phyloP scores from a whole-genome alignment of 2,113 vertebrate genomes.

The Rhinoptilus africanus region DNA sequence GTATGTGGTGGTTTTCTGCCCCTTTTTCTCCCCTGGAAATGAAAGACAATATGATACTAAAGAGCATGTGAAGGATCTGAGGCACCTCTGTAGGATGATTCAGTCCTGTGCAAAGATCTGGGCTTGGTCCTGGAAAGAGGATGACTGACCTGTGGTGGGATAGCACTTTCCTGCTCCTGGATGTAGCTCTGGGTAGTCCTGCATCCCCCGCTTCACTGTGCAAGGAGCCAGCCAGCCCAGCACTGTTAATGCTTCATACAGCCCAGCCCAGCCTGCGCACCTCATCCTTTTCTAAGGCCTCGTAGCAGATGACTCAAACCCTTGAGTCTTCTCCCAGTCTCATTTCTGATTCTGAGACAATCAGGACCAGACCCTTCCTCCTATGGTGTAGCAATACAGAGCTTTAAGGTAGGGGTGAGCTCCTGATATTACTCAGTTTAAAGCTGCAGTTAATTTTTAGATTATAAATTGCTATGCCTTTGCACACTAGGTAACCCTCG shows the following conservation, averaged over 20 bases:
- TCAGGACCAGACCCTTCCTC: not conserved
- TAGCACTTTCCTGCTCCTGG: not conserved
- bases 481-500: not conserved
- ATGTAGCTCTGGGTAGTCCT: not conserved
- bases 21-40: not conserved
- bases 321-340: not conserved
- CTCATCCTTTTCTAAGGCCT: not conserved
- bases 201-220: not conserved
- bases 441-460: not conserved
- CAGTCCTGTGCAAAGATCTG: not conserved
- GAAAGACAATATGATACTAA: not conserved
- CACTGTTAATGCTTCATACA: not conserved
- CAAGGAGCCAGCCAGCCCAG: not conserved
- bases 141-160: not conserved
- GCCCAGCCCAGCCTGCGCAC: not conserved
- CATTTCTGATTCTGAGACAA: not conserved
- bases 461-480: not conserved
- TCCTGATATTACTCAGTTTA: not conserved
- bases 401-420: not conserved
- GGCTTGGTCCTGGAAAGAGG: not conserved
- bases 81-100: not conserved
- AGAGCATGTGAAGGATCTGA: not conserved
- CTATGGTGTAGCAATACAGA: not conserved
- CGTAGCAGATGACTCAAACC: not conserved
- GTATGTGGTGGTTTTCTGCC: accelerated